Conservation (phyloP, 1,140 invertebrate genomes). For the Cyphomyrmex costatus region DNA sequence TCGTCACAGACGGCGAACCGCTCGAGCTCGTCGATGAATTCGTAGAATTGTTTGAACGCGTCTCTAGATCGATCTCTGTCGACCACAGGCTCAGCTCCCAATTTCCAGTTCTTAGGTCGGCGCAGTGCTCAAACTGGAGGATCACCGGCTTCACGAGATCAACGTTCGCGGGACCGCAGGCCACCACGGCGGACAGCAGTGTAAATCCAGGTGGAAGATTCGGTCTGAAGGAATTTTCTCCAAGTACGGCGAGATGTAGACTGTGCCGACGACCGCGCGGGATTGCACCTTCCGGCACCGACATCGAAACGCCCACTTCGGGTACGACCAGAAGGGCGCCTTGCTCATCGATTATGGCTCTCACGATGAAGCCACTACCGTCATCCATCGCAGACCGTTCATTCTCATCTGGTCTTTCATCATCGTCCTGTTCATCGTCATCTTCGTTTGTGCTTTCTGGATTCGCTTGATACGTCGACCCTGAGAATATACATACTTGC, state of each 20-base stretch:
- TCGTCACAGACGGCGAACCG: constrained; percentile 87
- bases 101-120: constrained; percentile 93
- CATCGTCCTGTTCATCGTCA: constrained; percentile 63
- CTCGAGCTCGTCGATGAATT: constrained; percentile 87
- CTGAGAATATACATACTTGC: constrained; percentile 77
- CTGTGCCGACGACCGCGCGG: constrained; percentile 93
- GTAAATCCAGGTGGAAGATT: constrained; percentile 94
- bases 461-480: constrained; percentile 90
- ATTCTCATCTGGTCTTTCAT: constrained; percentile 50
- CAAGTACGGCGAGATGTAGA: constrained; percentile 94
- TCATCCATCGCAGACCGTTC: constrained; percentile 77
- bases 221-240: constrained; percentile 95
- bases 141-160: constrained; percentile 96
- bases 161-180: constrained; percentile 93
- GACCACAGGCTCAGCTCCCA: constrained; percentile 95
- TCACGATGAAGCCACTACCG: constrained; percentile 93
- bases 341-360: constrained; percentile 89
- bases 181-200: constrained; percentile 96
- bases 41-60: constrained; percentile 95
- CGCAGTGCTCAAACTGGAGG: constrained; percentile 97
- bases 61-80: constrained; percentile 90
- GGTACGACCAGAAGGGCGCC: constrained; percentile 94
- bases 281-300: constrained; percentile 95
- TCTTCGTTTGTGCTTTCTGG: constrained; percentile 85
- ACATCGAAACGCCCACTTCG: constrained; percentile 93